Base-by-base conservation (phyloP, 2,113 vertebrate species). In the Grallaria varia region DNA sequence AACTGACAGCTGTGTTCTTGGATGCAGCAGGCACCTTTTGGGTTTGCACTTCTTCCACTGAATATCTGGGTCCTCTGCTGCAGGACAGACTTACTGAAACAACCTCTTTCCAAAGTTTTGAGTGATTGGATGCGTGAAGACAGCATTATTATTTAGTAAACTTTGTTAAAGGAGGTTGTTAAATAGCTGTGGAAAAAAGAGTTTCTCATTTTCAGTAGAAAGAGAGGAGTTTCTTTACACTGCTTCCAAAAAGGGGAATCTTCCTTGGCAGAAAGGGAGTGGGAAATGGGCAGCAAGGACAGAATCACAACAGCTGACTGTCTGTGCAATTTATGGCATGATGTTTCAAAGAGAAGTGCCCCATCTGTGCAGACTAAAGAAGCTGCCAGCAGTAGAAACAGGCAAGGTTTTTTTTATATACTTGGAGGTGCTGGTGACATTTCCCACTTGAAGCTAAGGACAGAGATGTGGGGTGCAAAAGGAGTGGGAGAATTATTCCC, bases 321-420 rank as follows among this genome's bases (percentile, higher is more conserved):
- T 47, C 73, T 80, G 33, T 56, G 63, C 76, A 86, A 94, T 72
- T 88, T 83, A 84, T 71, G 73, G 83, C 44, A 92, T 50, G 56
- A 80, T 81, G 92, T 96, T 95, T 92, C 83, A 90, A 56, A 93
- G 55, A 91, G 59, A 93, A 93, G 58, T 77, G 53, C 52, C 76
- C 50, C 8, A 19, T 83, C 76, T 88, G 52, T 59, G 89, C 89
- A 90, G 47, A 67, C 45, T 77, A 67, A 83, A 88, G 63, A 77
- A 90, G 62, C n/a, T 86, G 68, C 45, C 68, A 92, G 50, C 83
- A 86, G 55, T 23, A 86, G 83, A 80, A 90, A 69, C 63, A 73
- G 59, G 75, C 50, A 74, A 35, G 23, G 2, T 0, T 52, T 93
- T 84, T 23, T 92, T 87, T 93, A 73, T 52, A 67, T 45, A 39